Base-by-base conservation (phyloP, 2,113 vertebrate genomes). In the Mormyrus iriodes region DNA sequence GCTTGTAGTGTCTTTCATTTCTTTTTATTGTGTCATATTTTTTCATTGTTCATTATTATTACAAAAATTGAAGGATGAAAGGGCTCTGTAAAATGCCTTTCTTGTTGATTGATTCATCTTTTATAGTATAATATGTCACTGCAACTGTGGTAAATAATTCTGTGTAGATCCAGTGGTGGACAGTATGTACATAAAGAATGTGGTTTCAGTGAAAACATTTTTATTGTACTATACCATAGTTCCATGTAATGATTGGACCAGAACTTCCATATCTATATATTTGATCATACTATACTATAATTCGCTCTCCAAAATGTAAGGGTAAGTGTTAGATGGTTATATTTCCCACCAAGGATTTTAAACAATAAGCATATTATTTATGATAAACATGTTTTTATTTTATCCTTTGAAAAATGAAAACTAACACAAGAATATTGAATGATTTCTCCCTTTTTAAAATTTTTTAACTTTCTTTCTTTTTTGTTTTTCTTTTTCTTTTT, bases 401-500 rank as follows among this genome's bases (percentile, higher is more conserved):
- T 5, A 31, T 82, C 24, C 10, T 88, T 39, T 82, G 1, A 6
- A 12, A 39, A 82, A 53, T 19, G 19, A 39, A 85, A 89, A 39
- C 31, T 82, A 89, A 84, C 19, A 89, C 27, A 88, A 24, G 3
- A 88, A 5, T 27, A 39, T 82, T 24, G 19, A 76, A 42, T 15
- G 4, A 24, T 42, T 42, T 19, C 86, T 19, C 61, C n/a, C 27
- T 13, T 90, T 19, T 21, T n/a, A 3, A 39, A 21, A 7, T 86
- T 52, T 13, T 73, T 58, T 52, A 83, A 58, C 13, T 55, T 31
- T 58, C 61, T 9, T 83, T 51, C 39, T 17, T 73, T 86, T 39
- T 49, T 83, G 89, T 93, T 89, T 93, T 86, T 86, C 88, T 91
- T n/a, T n/a, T n/a, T n/a, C n/a, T n/a, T n/a, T n/a, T n/a, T 92